Evolutionary conservation across 2,113 vertebrate species (phyloP).

Genomic region (Typhlomys cinereus): DNA sequence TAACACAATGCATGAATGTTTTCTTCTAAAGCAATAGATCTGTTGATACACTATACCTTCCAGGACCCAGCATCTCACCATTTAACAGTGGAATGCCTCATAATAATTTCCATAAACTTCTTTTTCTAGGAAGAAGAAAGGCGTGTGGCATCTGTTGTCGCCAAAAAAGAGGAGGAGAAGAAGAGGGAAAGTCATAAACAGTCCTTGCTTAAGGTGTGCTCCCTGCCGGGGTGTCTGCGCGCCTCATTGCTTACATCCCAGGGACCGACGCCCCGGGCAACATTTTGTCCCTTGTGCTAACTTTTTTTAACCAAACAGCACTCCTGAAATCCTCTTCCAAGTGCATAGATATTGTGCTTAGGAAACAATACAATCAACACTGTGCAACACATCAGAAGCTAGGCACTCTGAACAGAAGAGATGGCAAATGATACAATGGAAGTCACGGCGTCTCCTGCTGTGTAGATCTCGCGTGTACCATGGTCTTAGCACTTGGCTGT

Average conservation of each 20-base stretch:
- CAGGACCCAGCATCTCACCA: background rate
- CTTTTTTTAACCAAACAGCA: background rate
- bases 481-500: background rate
- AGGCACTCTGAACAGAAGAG: background rate
- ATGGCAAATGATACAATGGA: background rate
- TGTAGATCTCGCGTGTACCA: background rate
- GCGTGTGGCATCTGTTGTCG: constrained; percentile 93
- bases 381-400: background rate
- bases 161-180: constrained; percentile 97
- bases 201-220: constrained; percentile 93
- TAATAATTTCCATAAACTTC: background rate
- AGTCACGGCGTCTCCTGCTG: background rate
- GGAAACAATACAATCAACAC: background rate
- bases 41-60: background rate
- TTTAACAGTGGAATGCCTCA: background rate
- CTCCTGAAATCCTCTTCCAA: background rate
- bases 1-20: background rate
- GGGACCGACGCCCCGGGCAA: background rate
- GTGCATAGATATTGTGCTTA: background rate
- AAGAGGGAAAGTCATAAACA: constrained; percentile 96
- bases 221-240: background rate
- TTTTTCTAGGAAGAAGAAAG: constrained; percentile 96
- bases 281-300: background rate
- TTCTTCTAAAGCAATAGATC: constrained; percentile 29
- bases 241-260: rapidly evolving